Conservation (phyloP, 2,797 vertebrate species). For the Tokudaia tokunoshimensis region DNA sequence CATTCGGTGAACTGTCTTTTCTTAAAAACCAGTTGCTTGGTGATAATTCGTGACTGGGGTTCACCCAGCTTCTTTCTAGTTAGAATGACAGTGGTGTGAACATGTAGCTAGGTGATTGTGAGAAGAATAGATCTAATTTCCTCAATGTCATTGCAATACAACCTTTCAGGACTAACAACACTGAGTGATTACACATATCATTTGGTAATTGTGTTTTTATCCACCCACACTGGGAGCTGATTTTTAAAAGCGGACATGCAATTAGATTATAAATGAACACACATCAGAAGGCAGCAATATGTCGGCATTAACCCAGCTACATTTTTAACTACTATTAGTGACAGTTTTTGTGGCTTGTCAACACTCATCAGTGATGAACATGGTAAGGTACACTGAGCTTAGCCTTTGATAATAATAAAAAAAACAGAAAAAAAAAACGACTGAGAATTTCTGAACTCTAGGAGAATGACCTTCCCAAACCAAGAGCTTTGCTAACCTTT, state of each 20-base stretch:
- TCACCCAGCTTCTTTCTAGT: constrained; percentile 89
- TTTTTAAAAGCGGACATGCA: constrained; percentile 87
- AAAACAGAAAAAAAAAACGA: constrained; percentile 52
- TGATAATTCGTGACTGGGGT: constrained; percentile 90
- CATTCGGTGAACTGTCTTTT: constrained; percentile 85
- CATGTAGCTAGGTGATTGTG: constrained; percentile 90
- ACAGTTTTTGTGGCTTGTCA: constrained; percentile 61
- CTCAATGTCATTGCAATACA: constrained; percentile 92
- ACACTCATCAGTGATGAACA: constrained; percentile 61
- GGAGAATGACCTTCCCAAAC: constrained; percentile 53
- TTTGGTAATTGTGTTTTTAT: constrained; percentile 90
- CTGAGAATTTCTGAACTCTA: constrained; percentile 57
- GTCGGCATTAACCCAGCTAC: constrained; percentile 78
- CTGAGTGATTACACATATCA: constrained; percentile 91
- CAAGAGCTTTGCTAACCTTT: constrained; percentile 41
- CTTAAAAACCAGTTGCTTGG: constrained; percentile 85
- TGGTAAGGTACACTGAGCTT: constrained; percentile 52
- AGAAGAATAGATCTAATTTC: constrained; percentile 92
- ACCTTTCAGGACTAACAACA: constrained; percentile 89
- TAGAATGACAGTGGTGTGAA: constrained; percentile 90
- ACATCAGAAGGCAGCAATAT: constrained; percentile 86
- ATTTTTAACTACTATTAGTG: constrained; percentile 76
- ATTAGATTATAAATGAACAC: constrained; percentile 91
- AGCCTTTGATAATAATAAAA: constrained; percentile 62
- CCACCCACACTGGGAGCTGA: constrained; percentile 84